phyloP scores from a whole-genome alignment of 1,140 invertebrate species.

The Adoxophyes honmai region DNA sequence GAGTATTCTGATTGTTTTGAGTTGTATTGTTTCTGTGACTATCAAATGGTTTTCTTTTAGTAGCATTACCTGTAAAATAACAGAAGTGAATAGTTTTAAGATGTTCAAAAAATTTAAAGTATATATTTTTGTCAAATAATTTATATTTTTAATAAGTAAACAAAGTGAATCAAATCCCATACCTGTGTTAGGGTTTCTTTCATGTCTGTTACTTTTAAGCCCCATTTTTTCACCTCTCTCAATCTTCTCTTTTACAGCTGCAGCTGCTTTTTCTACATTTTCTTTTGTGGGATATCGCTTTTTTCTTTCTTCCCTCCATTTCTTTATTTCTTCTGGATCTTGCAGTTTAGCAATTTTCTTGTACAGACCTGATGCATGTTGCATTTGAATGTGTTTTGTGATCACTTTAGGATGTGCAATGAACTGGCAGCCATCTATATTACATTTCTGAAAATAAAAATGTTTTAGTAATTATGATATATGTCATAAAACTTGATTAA shows the following conservation, averaged over 20 bases:
- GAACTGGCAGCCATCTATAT: conserved; percentile 89
- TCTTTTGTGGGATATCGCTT: conserved; percentile 84
- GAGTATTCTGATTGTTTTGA: neutral
- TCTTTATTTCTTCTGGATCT: conserved; percentile 87
- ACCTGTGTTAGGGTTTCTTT: conserved; percentile 30
- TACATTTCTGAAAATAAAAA: conserved; percentile 78
- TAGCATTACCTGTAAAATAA: neutral
- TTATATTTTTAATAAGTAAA: too few species aligned
- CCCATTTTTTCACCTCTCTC: conserved; percentile 83
- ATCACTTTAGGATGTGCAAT: conserved; percentile 87
- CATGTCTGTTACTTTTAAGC: conserved; percentile 47
- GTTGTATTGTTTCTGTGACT: neutral
- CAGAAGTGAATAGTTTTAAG: too few species aligned
- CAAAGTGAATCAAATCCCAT: too few species aligned
- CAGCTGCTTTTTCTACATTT: conserved; percentile 83
- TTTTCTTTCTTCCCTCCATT: conserved; percentile 89
- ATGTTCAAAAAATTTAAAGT: too few species aligned
- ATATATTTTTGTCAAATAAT: too few species aligned
- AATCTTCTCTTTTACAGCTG: conserved; percentile 80
- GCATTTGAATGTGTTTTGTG: conserved; percentile 87
- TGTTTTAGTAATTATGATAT: conserved; percentile 1
- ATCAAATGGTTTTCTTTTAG: conserved; percentile 2
- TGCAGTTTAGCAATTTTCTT: conserved; percentile 85
- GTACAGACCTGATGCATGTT: conserved; percentile 88
- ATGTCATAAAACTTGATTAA: too few species aligned